Evolutionary conservation across 2,888 invertebrate species (phyloP), one percentile per base, ranked within the genome.

Genomic region (Ectemnius continuus): DNA sequence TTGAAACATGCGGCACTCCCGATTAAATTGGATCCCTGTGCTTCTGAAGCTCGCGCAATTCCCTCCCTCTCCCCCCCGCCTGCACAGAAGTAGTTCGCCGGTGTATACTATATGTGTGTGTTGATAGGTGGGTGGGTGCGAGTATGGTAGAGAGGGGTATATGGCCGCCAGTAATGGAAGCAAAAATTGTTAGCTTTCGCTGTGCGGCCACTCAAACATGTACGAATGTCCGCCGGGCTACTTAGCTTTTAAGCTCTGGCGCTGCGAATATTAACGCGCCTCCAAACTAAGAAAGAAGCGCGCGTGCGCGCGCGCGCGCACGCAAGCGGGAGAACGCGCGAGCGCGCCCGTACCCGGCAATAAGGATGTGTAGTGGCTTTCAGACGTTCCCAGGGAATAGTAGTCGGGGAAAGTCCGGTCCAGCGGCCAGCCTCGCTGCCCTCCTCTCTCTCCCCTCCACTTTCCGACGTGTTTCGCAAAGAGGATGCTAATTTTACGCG

Each of bases 401-500:
- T 36, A 72, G 52, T 46, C 67, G 59, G 36, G 45, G 60, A 75
- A 66, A 23, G 60, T 63, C 62, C 48, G 62, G 5, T n/a, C n/a
- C 4, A 57, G 47, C 18, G 62, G 26, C 47, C 8, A 36, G 76
- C 76, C n/a, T n/a, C 64, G 20, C 46, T 23, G 2, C 23, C 23
- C 23, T 23, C 23, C 23, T 23, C 23, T 23, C 20, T 20, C 23
- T 23, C 23, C 57, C 23, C 20, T n/a, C 20, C 47, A 48, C 36
- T 36, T 36, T 36, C 36, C 36, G 36, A 36, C 13, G 5, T 23
- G 20, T 46, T 36, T 14, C 52, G 69, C 73, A 66, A 72, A 70
- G 61, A 61, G 67, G 69, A 75, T 60, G 70, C 73, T 74, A 79
- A 76, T 81, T 78, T 74, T 28, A 67, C 18, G 56, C 56, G 70